Evolutionary conservation across 2,888 invertebrate genomes (phyloP).

Genomic region (Trileptium ribeirensis): DNA sequence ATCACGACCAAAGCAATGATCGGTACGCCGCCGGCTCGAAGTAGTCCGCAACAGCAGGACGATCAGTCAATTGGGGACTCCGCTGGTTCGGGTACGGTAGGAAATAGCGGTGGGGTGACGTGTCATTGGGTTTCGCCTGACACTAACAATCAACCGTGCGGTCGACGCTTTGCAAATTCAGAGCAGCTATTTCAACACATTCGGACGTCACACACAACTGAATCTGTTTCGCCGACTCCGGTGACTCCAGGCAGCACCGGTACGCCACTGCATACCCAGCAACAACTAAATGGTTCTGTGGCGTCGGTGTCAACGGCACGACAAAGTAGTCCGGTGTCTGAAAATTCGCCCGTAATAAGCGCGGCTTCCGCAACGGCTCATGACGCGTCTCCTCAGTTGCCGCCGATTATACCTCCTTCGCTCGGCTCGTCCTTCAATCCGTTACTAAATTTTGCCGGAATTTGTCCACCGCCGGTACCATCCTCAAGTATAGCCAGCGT

Average conservation of each 20-base stretch:
- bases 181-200: slow-evolving; percentile 22
- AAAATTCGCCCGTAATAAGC: not conserved
- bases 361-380: not conserved
- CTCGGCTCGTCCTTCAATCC: not conserved
- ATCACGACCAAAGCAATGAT: not conserved
- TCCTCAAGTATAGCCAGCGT: too few species aligned
- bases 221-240: not conserved
- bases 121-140: not conserved
- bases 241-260: not conserved
- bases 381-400: not conserved
- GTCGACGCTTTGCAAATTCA: slow-evolving; percentile 1
- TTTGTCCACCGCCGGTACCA: not conserved
- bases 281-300: not conserved
- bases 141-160: not conserved
- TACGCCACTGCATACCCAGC: not conserved
- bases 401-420: not conserved
- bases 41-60: not conserved
- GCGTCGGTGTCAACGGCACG: too few species aligned
- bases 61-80: not conserved
- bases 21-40: not conserved
- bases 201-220: slow-evolving; percentile 6
- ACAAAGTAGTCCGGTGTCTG: not conserved
- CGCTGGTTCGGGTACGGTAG: not conserved
- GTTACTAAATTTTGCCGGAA: not conserved
- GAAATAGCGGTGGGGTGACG: not conserved